Evolutionary conservation across 2,113 vertebrate species (phyloP).

Genomic region (Trichechus manatus): DNA sequence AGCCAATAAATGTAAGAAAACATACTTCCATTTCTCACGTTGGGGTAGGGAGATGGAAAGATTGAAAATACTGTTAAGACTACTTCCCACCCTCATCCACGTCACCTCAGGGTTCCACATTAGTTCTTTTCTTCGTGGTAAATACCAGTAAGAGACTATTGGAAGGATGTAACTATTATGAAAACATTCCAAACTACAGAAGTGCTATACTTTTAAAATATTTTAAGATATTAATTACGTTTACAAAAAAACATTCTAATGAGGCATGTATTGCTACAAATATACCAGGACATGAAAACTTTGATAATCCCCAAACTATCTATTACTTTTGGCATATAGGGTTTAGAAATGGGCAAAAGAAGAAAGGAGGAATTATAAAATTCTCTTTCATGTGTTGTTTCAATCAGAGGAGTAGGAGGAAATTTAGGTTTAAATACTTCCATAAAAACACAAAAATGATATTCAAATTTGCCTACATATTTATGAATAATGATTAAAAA

Average conservation of each 20-base stretch:
- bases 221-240: neutral
- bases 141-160: neutral
- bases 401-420: neutral
- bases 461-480: conserved; percentile 29
- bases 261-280: conserved; percentile 12
- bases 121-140: neutral
- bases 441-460: conserved; percentile 37
- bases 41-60: neutral
- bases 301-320: conserved; percentile 3
- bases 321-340: neutral
- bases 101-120: neutral
- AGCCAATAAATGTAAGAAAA: conserved; percentile 32
- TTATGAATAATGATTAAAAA: conserved; percentile 49
- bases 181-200: conserved; percentile 56
- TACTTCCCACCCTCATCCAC: neutral
- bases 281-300: conserved; percentile 44
- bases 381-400: conserved; percentile 56
- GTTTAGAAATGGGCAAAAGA: conserved; percentile 26
- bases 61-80: neutral
- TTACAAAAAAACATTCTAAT: conserved; percentile 61
- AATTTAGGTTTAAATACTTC: conserved; percentile 51
- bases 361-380: conserved; percentile 45
- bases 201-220: conserved; percentile 57
- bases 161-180: neutral
- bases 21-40: neutral